A percentile compares a stretch with the other conserved stretches of the same genome.
Conservation (phyloP, 2,888 invertebrate genomes). For the Drosophila emarginata region DNA sequence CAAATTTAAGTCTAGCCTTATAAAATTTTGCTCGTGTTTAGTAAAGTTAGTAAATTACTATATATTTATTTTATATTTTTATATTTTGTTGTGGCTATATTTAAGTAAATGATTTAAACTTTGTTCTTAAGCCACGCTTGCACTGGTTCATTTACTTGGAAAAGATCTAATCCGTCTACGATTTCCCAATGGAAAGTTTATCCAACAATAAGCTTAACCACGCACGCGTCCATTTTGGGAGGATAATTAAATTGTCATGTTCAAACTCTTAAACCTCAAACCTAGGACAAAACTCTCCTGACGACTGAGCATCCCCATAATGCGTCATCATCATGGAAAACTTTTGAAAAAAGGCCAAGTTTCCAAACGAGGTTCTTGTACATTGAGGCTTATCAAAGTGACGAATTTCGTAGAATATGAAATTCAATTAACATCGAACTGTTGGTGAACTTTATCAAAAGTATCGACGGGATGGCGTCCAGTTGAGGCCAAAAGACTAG, state of each 20-base stretch:
- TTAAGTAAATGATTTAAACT: no score
- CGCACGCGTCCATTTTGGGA: slow-evolving; percentile 7
- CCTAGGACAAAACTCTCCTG: slow-evolving; percentile 1
- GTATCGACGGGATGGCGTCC: neutral
- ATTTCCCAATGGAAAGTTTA: neutral
- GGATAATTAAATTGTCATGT: slow-evolving; percentile 46
- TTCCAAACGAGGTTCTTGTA: slow-evolving; percentile 46
- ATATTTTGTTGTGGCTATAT: no score
- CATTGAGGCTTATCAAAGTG: slow-evolving; percentile 58
- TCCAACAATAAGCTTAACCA: slow-evolving; percentile 8
- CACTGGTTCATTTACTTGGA: neutral
- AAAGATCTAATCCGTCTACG: slow-evolving; percentile 6
- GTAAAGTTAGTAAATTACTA: no score
- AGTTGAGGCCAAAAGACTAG: neutral
- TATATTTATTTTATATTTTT: no score
- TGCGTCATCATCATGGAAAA: slow-evolving; percentile 56
- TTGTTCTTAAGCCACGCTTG: neutral
- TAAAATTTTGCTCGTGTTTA: no score
- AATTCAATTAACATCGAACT: slow-evolving; percentile 68
- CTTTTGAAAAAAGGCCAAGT: slow-evolving; percentile 41
- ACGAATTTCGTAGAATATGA: slow-evolving; percentile 64
- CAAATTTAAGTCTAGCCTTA: no score
- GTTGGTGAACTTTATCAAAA: slow-evolving; percentile 53
- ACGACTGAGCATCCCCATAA: slow-evolving; percentile 52
- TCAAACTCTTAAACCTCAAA: slow-evolving; percentile 19